These are phyloP conservation scores for Lycophotia porphyrea DNA, from an alignment of 2,888 invertebrate species.

Conservation along the genomic window DNA sequence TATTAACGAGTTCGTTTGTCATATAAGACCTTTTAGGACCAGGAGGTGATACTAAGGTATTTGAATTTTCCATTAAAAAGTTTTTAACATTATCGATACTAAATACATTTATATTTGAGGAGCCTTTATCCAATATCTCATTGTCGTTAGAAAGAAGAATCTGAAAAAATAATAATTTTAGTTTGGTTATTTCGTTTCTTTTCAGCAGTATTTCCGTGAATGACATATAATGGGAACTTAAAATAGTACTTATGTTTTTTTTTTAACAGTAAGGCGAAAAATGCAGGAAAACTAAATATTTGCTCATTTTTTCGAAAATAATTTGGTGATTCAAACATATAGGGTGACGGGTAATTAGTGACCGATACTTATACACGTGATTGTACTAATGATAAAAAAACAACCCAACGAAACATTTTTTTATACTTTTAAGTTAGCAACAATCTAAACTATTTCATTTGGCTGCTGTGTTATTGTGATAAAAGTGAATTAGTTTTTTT, in stretches of 20 bases:
- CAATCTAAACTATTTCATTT: too few species aligned
- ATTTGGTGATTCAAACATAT: background rate
- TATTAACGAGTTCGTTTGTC: constrained; percentile 34
- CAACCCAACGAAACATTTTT: too few species aligned
- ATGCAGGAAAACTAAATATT: background rate
- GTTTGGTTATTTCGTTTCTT: background rate
- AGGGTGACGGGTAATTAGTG: too few species aligned
- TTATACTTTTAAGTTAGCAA: too few species aligned
- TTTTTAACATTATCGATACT: constrained; percentile 71
- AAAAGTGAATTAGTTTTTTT: too few species aligned
- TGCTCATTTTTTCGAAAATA: background rate
- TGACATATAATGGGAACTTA: background rate
- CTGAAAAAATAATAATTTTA: constrained; percentile 67
- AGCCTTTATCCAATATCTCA: constrained; percentile 66
- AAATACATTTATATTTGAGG: constrained; percentile 66
- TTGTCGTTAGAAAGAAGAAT: constrained; percentile 74
- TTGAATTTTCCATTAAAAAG: constrained; percentile 31
- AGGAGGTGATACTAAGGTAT: background rate
- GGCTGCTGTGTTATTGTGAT: too few species aligned
- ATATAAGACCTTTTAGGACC: constrained; percentile 29
- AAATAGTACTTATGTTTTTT: background rate
- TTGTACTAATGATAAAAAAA: too few species aligned
- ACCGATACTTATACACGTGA: too few species aligned
- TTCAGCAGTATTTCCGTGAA: background rate
- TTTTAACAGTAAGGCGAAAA: background rate